Conservation (phyloP, 2,888 invertebrate genomes). For the Ceriagrion tenellum region DNA sequence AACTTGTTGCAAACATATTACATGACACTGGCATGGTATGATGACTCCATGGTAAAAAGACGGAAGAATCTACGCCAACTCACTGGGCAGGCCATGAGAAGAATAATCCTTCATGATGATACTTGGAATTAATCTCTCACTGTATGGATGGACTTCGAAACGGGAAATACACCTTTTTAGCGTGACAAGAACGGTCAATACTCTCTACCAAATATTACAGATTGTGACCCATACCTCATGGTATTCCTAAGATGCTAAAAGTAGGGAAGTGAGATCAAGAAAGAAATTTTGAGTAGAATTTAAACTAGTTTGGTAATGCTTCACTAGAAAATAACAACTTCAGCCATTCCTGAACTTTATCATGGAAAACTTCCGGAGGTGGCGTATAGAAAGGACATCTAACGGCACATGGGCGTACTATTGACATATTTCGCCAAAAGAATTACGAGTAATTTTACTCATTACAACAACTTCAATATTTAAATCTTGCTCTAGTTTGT, state of each 20-base stretch:
- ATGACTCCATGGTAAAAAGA: background rate
- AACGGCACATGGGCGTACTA: background rate
- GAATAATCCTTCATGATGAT: background rate
- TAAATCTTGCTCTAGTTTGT: background rate
- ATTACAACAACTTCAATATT: background rate
- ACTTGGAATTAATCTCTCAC: background rate
- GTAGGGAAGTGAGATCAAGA: background rate
- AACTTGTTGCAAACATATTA: conserved; percentile 33
- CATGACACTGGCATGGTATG: conserved; percentile 31
- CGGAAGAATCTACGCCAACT: background rate
- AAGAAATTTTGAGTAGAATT: background rate
- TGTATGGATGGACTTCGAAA: background rate
- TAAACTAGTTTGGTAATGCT: background rate
- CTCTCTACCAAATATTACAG: too few species aligned
- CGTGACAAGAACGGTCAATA: conserved; percentile 3
- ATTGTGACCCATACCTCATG: conserved; percentile 10
- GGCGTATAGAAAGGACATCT: background rate
- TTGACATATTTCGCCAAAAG: background rate
- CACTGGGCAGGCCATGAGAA: background rate
- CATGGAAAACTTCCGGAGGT: conserved; percentile 3
- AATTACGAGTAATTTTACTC: background rate
- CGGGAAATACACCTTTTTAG: background rate
- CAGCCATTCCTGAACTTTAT: conserved; percentile 26
- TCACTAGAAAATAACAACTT: conserved; percentile 22
- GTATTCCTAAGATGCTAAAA: background rate